Conservation (phyloP, 2,888 invertebrate species). For the Polymixis lichenea region DNA sequence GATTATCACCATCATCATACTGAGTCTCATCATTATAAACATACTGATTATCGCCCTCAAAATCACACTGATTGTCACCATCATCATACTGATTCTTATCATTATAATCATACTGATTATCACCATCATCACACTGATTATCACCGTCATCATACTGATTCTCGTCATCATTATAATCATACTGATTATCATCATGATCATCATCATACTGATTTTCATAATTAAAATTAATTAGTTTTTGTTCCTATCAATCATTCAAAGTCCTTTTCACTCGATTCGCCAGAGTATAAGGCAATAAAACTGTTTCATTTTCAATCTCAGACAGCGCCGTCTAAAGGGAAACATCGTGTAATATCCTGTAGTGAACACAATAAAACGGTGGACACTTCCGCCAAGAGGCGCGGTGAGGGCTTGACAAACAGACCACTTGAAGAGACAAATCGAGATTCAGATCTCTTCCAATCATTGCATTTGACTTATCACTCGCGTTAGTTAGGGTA, state of each 20-base stretch:
- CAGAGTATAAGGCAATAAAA: background rate
- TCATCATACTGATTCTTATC: no score
- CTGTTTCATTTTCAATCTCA: constrained; percentile 3
- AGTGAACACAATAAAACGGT: constrained; percentile 16
- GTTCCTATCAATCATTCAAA: background rate
- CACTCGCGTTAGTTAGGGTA: background rate
- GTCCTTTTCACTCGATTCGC: no score
- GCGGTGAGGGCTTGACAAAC: constrained; percentile 77
- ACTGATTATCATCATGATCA: no score
- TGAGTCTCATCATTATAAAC: no score
- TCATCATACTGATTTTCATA: background rate
- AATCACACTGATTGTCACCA: no score
- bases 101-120: no score
- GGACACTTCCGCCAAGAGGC: constrained; percentile 56
- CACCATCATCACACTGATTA: no score
- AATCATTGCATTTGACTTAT: constrained; percentile 81
- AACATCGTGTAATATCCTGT: constrained; percentile 42
- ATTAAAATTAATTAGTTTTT: background rate
- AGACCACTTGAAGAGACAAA: constrained; percentile 76
- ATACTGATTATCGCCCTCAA: no score
- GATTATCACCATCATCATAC: background rate
- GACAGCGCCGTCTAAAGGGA: background rate
- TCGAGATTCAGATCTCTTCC: constrained; percentile 79
- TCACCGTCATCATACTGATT: no score
- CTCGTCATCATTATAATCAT: no score